Evolutionary conservation across 2,888 invertebrate species (phyloP), one percentile per base, ranked within the genome.

Genomic region (Ophioninae sp.): DNA sequence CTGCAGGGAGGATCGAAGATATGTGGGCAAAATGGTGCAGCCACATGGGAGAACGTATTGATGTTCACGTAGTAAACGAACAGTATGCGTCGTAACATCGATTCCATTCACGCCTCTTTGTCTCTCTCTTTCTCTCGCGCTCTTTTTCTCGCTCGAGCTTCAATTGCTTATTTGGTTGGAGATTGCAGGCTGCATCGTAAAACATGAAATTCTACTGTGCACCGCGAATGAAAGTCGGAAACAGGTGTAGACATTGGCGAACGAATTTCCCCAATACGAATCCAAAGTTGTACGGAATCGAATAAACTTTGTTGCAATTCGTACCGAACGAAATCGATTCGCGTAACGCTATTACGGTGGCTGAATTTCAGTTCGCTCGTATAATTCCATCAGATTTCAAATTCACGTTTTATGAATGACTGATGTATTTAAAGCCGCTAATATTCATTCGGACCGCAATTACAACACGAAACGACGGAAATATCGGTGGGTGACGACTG

Each of bases 171-270:
- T 85, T 76, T 83, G 68, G 75, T 76, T 17, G 73, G 68, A 73
- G 64, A 81, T 83, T 72, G 76, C 23, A 81, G 73, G 64, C 68
- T 69, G 61, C 85, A 86, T 67, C 78, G 78, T 70, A 70, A 80
- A 77, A 73, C 69, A 64, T 65, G 69, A 74, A 77, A 80, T 65
- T 69, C 41, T 57, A 56, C 82, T 85, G 85, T 86, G 77, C 85
- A 86, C 85, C 82, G 86, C 86, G 85, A 88, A 88, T 87, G 87
- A 87, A 73, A 50, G 37, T 76, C 57, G 57, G 23, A n/a, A 21
- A 57, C 67, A 57, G n/a, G 21, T 20, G 56, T 41, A 72, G 23
- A 13, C 17, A 61, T 13, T 13, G 37, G 37, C 17, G 7, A 37
- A 61, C 44, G 13, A 21, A 39, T 61, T 21, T 6, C 7, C 39